A percentile compares a stretch with the other conserved stretches of the same genome.
Evolutionary conservation across 2,888 invertebrate species (phyloP).

Genomic region (Matsumyia berberina): DNA sequence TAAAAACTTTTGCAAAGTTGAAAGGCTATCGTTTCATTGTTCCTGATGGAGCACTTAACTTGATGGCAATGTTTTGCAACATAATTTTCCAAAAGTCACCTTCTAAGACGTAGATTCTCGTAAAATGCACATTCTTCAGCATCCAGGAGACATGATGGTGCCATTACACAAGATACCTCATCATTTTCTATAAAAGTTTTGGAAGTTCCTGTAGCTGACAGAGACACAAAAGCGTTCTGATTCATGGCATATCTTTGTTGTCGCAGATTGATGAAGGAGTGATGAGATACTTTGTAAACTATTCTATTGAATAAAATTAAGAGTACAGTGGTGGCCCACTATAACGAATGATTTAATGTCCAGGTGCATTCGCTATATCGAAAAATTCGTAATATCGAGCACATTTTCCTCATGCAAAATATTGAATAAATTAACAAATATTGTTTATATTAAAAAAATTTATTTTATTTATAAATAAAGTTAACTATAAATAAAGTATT

Average conservation of each 20-base stretch:
- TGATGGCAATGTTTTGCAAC: constrained; percentile 10
- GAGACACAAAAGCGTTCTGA: background rate
- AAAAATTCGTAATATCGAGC: too few relatives aligned
- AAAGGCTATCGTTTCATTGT: constrained; percentile 2
- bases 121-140: constrained; percentile 4
- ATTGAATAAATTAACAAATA: too few relatives aligned
- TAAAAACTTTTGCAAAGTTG: constrained; percentile 20
- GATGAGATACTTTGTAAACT: constrained; percentile 2
- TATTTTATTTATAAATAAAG: too few relatives aligned
- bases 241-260: background rate
- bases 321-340: too few relatives aligned
- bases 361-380: too few relatives aligned
- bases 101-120: background rate
- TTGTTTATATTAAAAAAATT: too few relatives aligned
- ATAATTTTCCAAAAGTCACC: constrained; percentile 23
- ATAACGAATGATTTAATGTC: too few relatives aligned
- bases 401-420: too few relatives aligned
- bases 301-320: constrained; percentile 7
- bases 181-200: constrained; percentile 6
- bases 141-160: background rate
- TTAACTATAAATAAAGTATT: too few relatives aligned
- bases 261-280: background rate
- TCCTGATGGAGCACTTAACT: constrained; percentile 40
- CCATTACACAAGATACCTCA: background rate
- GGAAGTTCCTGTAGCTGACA: constrained; percentile 1